A percentile compares a stretch with the other conserved stretches of the same genome.
phyloP scores from a whole-genome alignment of 2,113 vertebrate species.

The Psittacus erithacus region DNA sequence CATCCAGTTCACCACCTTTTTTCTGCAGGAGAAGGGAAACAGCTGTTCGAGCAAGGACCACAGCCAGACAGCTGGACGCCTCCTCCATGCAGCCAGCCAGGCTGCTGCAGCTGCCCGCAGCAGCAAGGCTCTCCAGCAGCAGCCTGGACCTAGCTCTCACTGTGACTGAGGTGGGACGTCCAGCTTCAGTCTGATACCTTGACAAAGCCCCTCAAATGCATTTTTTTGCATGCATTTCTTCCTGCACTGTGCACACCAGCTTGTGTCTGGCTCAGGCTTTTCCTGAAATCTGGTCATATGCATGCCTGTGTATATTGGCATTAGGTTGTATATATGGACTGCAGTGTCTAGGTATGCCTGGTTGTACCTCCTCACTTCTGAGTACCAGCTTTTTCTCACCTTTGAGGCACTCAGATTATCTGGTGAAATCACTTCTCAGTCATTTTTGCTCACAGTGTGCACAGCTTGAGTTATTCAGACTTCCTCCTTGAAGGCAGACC shows the following conservation, averaged over 20 bases:
- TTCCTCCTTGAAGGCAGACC: not conserved
- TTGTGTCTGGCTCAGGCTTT: not conserved
- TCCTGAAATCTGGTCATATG: not conserved
- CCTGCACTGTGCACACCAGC: not conserved
- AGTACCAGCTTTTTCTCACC: not conserved
- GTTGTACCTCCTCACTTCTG: not conserved
- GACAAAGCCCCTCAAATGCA: not conserved
- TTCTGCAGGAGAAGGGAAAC: slow-evolving; percentile 56
- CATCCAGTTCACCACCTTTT: slow-evolving; percentile 63
- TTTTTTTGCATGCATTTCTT: not conserved
- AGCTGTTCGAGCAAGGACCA: slow-evolving; percentile 46
- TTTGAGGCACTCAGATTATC: not conserved
- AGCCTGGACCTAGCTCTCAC: not conserved
- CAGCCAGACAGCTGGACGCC: slow-evolving; percentile 62
- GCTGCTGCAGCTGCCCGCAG: not conserved
- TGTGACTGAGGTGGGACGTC: rapidly evolving
- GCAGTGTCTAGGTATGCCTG: not conserved
- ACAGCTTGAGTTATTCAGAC: not conserved
- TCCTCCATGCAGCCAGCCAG: not conserved
- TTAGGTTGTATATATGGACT: not conserved
- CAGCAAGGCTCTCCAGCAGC: not conserved
- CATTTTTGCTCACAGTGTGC: not conserved
- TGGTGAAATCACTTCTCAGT: not conserved
- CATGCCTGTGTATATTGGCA: rapidly evolving
- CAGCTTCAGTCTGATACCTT: not conserved